A percentile compares a stretch with the other conserved stretches of the same genome.
phyloP scores from a whole-genome alignment of 2,888 invertebrate species.

The Sinodicranocentrus sp. region DNA sequence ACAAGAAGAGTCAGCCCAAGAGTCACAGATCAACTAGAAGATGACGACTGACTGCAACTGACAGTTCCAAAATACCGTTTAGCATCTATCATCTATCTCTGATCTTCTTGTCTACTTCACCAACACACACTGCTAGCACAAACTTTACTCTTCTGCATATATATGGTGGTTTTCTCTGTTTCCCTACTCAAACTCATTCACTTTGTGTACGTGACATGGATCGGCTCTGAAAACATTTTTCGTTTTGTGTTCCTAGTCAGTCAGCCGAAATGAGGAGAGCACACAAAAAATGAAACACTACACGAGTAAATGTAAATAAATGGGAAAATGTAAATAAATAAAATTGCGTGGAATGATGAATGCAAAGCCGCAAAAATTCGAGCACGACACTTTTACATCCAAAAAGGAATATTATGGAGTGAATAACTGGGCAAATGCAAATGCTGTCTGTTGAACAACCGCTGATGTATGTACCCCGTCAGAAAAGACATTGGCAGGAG shows the following conservation, averaged over 20 bases:
- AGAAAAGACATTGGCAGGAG: conserved; percentile 44
- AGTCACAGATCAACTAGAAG: conserved; percentile 61
- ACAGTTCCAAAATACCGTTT: conserved; percentile 69
- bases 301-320: not conserved
- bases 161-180: not conserved
- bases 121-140: not conserved
- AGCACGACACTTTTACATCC: conserved; percentile 2
- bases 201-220: conserved; percentile 16
- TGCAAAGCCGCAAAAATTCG: not conserved
- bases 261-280: too few relatives aligned
- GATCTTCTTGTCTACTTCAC: not conserved
- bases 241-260: too few relatives aligned
- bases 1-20: not conserved
- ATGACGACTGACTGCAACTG: conserved; percentile 53
- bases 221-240: not conserved
- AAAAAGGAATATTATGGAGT: too few relatives aligned
- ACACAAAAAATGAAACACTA: not conserved
- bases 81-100: conserved; percentile 55
- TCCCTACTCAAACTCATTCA: not conserved
- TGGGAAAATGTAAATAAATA: conserved; percentile 11
- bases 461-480: not conserved
- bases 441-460: not conserved
- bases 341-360: conserved; percentile 11
- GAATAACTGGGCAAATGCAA: not conserved
- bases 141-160: conserved; percentile 10